Evolutionary conservation across 2,888 invertebrate species (phyloP), one percentile per base, ranked within the genome.

Genomic region (Andrena minutula): DNA sequence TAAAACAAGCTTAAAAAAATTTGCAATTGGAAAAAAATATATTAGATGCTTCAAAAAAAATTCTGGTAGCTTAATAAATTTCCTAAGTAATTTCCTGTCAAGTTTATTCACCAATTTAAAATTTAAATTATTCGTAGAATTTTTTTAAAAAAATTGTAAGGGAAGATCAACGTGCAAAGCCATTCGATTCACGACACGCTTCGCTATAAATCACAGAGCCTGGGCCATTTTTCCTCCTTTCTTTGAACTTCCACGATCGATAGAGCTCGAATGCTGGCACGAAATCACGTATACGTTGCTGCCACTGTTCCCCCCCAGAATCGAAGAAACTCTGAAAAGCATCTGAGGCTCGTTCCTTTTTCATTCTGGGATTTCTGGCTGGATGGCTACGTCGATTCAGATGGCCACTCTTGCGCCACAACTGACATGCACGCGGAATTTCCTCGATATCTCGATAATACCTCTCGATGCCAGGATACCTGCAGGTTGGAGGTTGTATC

Each of bases 231-330:
- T 51, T 51, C 51, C 51, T 51, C 51, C 51, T 51, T 51, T 51
- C 51, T 51, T 51, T 51, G 51, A 51, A 51, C 51, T 51, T 51
- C 8, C 20, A 51, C n/a, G 51, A 51, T 51, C 51, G 51, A 51
- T 51, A 51, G 7, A 51, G 51, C 51, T 51, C 51, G 51, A 51
- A 51, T 51, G 51, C 51, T 51, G 51, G 2, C 51, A 51, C 20
- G 20, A 51, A 51, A 51, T 51, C 51, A 20, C 41, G 41, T 41
- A 51, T 8, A 51, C 20, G 51, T 51, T 51, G 20, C 20, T n/a
- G 20, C 51, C 20, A 20, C n/a, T 51, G 51, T 20, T 2, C 20
- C 51, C 51, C 20, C 2, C 20, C 51, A 41, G 12, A 41, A 16
- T 41, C 41, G 41, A 41, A 41, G 51, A 51, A 51, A 51, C 20